Evolutionary conservation across 2,888 invertebrate genomes (phyloP), one percentile per base, ranked within the genome.

Genomic region (Eupeodes latifasciatus): DNA sequence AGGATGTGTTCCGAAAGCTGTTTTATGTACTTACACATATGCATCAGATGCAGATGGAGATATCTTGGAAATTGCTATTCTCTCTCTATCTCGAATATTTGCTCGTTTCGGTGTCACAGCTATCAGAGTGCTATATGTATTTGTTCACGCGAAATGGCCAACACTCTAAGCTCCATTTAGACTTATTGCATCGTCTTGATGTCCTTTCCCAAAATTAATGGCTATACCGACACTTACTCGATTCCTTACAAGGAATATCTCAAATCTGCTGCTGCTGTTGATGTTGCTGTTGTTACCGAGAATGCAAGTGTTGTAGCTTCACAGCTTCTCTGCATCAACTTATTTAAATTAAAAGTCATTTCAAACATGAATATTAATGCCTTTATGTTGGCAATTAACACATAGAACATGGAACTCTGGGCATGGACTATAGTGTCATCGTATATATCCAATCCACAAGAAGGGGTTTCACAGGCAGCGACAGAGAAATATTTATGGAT

Each of bases 311-410:
- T 47, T 80, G 75, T 57, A 62, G 71, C 64, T 71, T 5, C 9
- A 6, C 40, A 40, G 40, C 9, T 40, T 40, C 40, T 64, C 77
- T 76, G 76, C 64, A 27, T 27, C 27, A 62, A 78, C 77, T 85
- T 85, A 88, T 85, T 85, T 89, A 90, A 90, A 89, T 89, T 90
- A 90, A 90, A 89, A 90, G 89, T 90, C 90, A 90, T 77, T 90
- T 81, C 80, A 82, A 90, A 85, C 90, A 90, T 90, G 90, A 90
- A 90, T 90, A 90, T 90, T 90, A 90, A 90, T 90, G 90, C 86
- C 89, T 66, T 66, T 75, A 67, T 77, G 89, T 83, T 90, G 90
- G 89, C 90, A 90, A 90, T 90, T 90, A 90, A 89, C 89, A 89
- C 89, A 87, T 85, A 76, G 69, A 83, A 81, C 84, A 83, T 57